A percentile compares a stretch with the other conserved stretches of the same genome.
phyloP scores from a whole-genome alignment of 2,888 invertebrate species.

The Morpho achilles region DNA sequence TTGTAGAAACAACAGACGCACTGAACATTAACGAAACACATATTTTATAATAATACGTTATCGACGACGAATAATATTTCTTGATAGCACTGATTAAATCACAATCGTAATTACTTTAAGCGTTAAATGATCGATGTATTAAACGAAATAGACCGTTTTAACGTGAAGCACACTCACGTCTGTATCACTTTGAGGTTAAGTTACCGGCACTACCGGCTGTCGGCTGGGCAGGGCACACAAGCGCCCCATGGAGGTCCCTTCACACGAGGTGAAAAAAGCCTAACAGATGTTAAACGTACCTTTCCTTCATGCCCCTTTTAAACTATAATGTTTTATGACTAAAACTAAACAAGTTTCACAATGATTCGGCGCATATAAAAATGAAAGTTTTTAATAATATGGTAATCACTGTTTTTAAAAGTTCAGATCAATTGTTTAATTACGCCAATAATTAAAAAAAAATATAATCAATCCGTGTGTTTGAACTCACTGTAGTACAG shows the following conservation, averaged over 20 bases:
- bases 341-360: neutral
- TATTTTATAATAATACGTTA: slow-evolving; percentile 2
- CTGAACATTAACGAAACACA: neutral
- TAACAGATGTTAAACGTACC: slow-evolving; percentile 27
- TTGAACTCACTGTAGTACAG: slow-evolving; percentile 50
- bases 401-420: no score
- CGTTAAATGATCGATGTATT: slow-evolving; percentile 11
- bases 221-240: slow-evolving; percentile 56
- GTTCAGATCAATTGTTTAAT: no score
- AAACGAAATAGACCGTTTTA: slow-evolving; percentile 57
- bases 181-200: slow-evolving; percentile 78
- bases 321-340: slow-evolving; percentile 6
- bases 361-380: no score
- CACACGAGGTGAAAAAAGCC: slow-evolving; percentile 53
- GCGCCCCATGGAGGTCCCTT: slow-evolving; percentile 44
- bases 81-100: slow-evolving; percentile 12
- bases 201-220: slow-evolving; percentile 72
- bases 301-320: slow-evolving; percentile 14
- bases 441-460: neutral
- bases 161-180: slow-evolving; percentile 71
- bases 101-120: slow-evolving; percentile 2
- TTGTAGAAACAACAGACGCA: neutral
- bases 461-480: slow-evolving; percentile 20
- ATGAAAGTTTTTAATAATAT: no score
- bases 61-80: slow-evolving; percentile 2